Percentiles rank a stretch among this genome's conserved stretches.
phyloP scores from a whole-genome alignment of 1,140 invertebrate species.

The Phortica variegata region DNA sequence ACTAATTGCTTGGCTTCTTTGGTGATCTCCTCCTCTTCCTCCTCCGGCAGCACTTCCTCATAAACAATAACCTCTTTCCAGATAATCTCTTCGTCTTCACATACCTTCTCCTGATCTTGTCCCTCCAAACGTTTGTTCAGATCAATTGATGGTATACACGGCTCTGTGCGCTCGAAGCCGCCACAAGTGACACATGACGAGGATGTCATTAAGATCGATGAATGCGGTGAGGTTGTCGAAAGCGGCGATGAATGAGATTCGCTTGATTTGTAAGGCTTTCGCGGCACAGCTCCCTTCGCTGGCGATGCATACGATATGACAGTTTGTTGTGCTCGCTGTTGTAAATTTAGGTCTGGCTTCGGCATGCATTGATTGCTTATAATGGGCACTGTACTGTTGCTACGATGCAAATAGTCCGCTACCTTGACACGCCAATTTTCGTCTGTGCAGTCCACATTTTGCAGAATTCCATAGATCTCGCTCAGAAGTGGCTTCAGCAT shows the following conservation, averaged over 20 bases:
- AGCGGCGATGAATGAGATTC: slow-evolving; percentile 13
- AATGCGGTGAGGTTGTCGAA: slow-evolving; percentile 24
- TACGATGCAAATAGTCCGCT: slow-evolving; percentile 32
- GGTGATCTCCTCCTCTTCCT: slow-evolving; percentile 25
- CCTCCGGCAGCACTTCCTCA: slow-evolving; percentile 51
- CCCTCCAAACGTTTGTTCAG: slow-evolving; percentile 29
- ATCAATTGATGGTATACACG: slow-evolving; percentile 21
- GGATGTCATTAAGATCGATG: slow-evolving; percentile 31
- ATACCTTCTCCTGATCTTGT: slow-evolving; percentile 26
- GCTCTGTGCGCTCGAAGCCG: slow-evolving; percentile 32
- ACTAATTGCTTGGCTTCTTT: slow-evolving; percentile 3
- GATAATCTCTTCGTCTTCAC: slow-evolving; percentile 36
- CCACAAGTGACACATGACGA: slow-evolving; percentile 46
- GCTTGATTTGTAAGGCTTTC: slow-evolving; percentile 8
- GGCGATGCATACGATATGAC: slow-evolving; percentile 19
- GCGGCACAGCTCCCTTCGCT: slow-evolving; percentile 12
- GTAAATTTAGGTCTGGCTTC: slow-evolving; percentile 18
- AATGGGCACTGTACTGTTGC: slow-evolving; percentile 29
- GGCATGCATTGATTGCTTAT: slow-evolving; percentile 36
- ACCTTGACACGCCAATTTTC: slow-evolving; percentile 42
- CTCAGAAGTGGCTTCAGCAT: slow-evolving; percentile 33
- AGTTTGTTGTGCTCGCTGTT: slow-evolving; percentile 33
- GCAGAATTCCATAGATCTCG: slow-evolving; percentile 40
- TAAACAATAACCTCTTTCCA: slow-evolving; percentile 41
- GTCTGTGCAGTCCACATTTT: slow-evolving; percentile 35